Percentiles rank a stretch among this genome's conserved stretches.
Conservation (phyloP, 2,113 vertebrate genomes). For the Anoplopoma fimbria region DNA sequence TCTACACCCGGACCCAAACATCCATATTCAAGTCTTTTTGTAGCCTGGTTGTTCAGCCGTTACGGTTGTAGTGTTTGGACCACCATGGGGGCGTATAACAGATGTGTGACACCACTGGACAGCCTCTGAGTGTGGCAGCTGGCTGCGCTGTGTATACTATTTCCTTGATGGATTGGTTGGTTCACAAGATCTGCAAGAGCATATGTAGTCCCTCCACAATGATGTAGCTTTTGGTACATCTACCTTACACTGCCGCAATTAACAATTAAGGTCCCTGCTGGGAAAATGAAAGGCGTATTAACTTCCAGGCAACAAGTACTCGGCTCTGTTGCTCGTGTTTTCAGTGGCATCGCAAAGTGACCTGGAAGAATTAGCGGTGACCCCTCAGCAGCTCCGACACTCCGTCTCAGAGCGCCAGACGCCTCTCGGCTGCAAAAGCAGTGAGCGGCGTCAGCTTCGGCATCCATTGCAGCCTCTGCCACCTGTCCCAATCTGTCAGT, state of each 20-base stretch:
- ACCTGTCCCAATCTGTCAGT: constrained; percentile 89
- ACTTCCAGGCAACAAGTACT: constrained; percentile 43
- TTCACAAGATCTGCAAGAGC: constrained; percentile 30
- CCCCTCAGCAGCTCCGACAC: constrained; percentile 16
- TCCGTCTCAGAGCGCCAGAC: constrained; percentile 11
- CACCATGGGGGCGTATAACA: background rate
- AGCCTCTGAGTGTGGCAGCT: background rate
- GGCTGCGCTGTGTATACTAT: background rate
- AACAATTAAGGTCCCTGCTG: constrained; percentile 18
- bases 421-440: constrained; percentile 15
- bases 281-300: constrained; percentile 28
- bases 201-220: constrained; percentile 36
- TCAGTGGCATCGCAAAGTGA: constrained; percentile 9
- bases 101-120: background rate
- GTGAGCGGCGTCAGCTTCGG: constrained; percentile 74
- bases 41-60: background rate
- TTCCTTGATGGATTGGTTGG: constrained; percentile 41
- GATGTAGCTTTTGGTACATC: background rate
- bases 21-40: background rate
- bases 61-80: background rate
- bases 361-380: constrained; percentile 36
- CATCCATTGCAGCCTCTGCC: constrained; percentile 84
- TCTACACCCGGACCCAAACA: background rate
- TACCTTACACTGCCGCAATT: background rate
- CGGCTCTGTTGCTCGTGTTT: constrained; percentile 8